Conservation (phyloP, 2,797 vertebrate genomes). For the Danio aesculapii region DNA sequence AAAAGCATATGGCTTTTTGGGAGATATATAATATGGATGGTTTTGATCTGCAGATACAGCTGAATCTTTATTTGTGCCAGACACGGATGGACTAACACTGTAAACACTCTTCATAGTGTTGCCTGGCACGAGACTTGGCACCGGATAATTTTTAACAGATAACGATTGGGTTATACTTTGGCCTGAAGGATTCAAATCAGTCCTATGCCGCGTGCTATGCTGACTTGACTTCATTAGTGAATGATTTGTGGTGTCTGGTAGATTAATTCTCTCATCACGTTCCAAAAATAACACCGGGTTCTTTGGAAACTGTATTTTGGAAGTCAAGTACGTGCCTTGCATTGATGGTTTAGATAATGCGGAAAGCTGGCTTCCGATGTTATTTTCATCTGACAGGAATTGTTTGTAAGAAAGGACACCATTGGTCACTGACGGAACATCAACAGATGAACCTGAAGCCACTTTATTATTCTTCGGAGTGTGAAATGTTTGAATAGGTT, state of each 20-base stretch:
- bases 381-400: neutral
- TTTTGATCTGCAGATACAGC: neutral
- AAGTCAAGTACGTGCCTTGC: neutral
- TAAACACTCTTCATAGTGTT: neutral
- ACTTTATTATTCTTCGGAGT: neutral
- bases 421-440: neutral
- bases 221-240: neutral
- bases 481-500: neutral
- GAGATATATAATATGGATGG: neutral
- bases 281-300: neutral
- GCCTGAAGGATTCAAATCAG: neutral
- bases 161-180: constrained; percentile 9
- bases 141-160: neutral
- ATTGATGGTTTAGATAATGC: neutral
- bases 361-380: neutral
- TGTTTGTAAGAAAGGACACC: neutral
- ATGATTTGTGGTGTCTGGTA: neutral
- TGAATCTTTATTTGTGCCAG: neutral
- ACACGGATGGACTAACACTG: neutral
- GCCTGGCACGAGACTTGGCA: neutral
- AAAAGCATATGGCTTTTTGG: constrained; percentile 23
- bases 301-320: neutral
- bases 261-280: neutral
- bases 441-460: neutral
- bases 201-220: neutral